These are phyloP conservation scores for Parthenolecanium corni DNA, from an alignment of 2,888 invertebrate genomes.

Conservation along the genomic window DNA sequence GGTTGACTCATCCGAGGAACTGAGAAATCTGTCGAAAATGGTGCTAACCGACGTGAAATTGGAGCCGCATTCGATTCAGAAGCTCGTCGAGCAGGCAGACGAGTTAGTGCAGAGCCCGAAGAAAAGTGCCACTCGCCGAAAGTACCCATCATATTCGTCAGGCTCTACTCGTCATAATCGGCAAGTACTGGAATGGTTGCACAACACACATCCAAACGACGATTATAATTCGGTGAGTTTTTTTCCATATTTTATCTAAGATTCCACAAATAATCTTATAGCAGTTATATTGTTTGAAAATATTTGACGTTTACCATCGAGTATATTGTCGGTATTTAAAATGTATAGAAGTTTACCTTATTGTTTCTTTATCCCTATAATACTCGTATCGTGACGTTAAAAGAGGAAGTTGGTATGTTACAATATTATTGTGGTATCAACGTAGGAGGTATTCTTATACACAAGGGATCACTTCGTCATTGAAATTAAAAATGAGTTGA, in stretches of 20 bases:
- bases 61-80: conserved; percentile 49
- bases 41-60: neutral
- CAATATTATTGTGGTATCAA: no score
- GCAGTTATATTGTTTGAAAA: no score
- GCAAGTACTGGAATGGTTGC: conserved; percentile 20
- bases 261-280: no score
- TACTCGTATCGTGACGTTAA: no score
- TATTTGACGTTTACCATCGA: no score
- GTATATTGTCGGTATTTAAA: no score
- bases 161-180: neutral
- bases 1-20: neutral
- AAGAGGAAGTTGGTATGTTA: no score
- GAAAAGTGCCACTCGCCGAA: conserved; percentile 13
- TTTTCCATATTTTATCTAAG: neutral
- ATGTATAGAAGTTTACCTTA: no score
- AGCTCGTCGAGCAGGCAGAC: conserved; percentile 68
- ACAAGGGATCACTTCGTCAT: no score
- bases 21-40: conserved; percentile 4
- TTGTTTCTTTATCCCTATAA: no score
- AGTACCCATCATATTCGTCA: neutral
- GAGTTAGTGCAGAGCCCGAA: conserved; percentile 48
- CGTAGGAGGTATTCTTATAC: no score
- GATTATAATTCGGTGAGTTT: conserved; percentile 18
- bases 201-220: conserved; percentile 8
- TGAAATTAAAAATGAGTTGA: no score